Conservation (phyloP, 2,113 vertebrate genomes). For the Callipepla californica region DNA sequence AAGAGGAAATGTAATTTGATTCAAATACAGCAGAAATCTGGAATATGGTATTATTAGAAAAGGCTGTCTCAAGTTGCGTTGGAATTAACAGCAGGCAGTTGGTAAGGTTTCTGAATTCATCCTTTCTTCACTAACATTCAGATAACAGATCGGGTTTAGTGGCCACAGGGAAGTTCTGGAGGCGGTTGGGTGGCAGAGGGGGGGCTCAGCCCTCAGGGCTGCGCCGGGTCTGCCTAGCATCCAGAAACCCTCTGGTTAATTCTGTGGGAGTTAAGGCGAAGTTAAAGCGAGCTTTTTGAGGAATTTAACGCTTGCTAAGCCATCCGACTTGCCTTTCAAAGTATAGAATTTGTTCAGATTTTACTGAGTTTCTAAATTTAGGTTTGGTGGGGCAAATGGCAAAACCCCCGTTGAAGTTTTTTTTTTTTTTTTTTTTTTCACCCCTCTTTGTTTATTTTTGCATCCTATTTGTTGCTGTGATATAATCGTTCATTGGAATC, state of each 20-base stretch:
- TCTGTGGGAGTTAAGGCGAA: neutral
- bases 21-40: neutral
- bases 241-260: neutral
- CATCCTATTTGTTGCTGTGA: neutral
- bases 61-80: slow-evolving; percentile 25
- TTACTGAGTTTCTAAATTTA: neutral
- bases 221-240: neutral
- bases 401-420: neutral
- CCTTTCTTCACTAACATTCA: slow-evolving; percentile 46
- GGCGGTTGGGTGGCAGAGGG: neutral
- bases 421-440: neutral
- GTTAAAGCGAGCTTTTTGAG: neutral
- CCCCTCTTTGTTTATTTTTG: neutral
- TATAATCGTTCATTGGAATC: neutral
- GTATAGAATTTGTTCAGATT: neutral
- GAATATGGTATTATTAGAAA: slow-evolving; percentile 45
- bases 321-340: neutral
- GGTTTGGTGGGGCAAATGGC: neutral
- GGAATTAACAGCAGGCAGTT: slow-evolving; percentile 32
- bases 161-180: neutral
- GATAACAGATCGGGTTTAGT: slow-evolving; percentile 43
- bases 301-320: neutral
- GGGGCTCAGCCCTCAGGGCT: neutral
- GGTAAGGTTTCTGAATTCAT: slow-evolving; percentile 51
- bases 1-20: slow-evolving; percentile 46